Evolutionary conservation across 2,113 vertebrate species (phyloP).

Genomic region (Anhinga anhinga): DNA sequence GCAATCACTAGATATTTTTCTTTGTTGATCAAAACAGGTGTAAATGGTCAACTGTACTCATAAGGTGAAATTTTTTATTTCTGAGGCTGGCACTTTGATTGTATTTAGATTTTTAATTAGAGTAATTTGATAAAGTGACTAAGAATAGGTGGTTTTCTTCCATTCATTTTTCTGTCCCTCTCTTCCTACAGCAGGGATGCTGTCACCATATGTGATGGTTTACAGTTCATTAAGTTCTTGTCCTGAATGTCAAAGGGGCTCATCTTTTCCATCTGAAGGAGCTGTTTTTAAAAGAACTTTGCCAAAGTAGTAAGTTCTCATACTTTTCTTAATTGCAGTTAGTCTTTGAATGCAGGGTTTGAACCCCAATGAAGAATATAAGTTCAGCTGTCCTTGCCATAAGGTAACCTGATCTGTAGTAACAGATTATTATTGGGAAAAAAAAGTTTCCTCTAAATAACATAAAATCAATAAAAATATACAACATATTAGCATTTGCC

Average conservation of each 20-base stretch:
- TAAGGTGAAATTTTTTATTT: neutral
- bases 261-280: slow-evolving; percentile 12
- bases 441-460: neutral
- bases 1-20: neutral
- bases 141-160: neutral
- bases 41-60: neutral
- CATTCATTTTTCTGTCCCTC: neutral
- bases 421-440: neutral
- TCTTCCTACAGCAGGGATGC: neutral
- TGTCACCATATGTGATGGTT: slow-evolving; percentile 65
- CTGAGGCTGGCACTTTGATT: neutral
- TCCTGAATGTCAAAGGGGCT: slow-evolving; percentile 46
- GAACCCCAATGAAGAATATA: neutral
- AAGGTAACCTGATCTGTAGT: neutral
- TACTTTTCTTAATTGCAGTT: slow-evolving; percentile 41
- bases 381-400: neutral
- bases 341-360: neutral
- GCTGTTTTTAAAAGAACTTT: slow-evolving; percentile 19
- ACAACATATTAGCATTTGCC: neutral
- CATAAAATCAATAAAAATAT: neutral
- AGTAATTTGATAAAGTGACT: neutral
- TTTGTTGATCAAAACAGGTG: neutral
- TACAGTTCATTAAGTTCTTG: slow-evolving; percentile 70
- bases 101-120: neutral
- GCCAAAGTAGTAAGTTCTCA: neutral